These are phyloP conservation scores for Ranitomeya variabilis DNA, from an alignment of 2,113 vertebrate genomes.

Conservation along the genomic window DNA sequence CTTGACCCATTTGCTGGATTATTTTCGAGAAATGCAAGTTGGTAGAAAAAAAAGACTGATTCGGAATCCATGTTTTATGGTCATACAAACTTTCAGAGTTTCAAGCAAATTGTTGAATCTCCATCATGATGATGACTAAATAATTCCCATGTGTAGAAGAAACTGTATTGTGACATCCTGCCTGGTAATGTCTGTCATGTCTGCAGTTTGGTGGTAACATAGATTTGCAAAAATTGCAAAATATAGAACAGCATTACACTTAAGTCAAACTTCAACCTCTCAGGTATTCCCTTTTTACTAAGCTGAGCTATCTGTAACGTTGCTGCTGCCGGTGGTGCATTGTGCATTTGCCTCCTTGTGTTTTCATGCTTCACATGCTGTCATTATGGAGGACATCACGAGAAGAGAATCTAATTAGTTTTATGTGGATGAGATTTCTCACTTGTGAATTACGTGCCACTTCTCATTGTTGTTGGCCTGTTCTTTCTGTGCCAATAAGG, in stretches of 20 bases:
- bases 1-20: no score
- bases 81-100: neutral
- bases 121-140: no score
- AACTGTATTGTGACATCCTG: neutral
- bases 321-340: conserved; percentile 4
- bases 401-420: conserved; percentile 47
- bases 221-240: neutral
- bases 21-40: no score
- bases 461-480: conserved; percentile 31
- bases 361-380: conserved; percentile 18
- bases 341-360: conserved; percentile 37
- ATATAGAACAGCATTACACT: neutral
- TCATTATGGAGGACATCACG: conserved; percentile 27
- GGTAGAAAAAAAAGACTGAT: no score
- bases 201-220: neutral
- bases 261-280: neutral
- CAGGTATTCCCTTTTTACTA: neutral
- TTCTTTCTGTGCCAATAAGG: conserved; percentile 31
- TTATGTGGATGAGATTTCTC: conserved; percentile 36
- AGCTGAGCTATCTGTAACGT: neutral
- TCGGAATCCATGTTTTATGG: neutral
- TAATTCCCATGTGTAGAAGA: neutral
- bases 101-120: neutral
- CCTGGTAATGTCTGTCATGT: neutral
- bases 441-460: conserved; percentile 39